phyloP scores from a whole-genome alignment of 2,888 invertebrate species.

The Scrobipalpa atriplicella region DNA sequence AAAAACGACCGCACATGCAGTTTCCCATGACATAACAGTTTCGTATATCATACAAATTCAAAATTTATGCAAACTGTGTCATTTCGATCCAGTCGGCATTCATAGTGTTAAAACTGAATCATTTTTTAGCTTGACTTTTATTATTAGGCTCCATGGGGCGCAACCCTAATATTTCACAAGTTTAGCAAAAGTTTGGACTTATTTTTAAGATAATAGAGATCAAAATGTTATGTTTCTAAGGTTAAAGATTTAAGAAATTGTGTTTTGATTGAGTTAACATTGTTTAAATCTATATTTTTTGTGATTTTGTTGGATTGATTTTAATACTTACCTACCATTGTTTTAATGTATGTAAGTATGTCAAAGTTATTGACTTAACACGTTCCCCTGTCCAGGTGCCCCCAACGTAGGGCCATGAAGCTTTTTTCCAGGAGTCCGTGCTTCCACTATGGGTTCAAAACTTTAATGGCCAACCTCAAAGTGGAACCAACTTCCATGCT shows the following conservation, averaged over 20 bases:
- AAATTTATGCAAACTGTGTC: slow-evolving; percentile 61
- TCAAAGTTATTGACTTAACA: no score
- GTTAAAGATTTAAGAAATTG: background rate
- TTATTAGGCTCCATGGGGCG: slow-evolving; percentile 45
- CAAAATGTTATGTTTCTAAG: background rate
- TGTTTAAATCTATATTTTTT: background rate
- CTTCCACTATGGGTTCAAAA: no score
- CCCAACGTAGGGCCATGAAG: no score
- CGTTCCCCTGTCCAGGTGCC: no score
- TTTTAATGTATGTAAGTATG: no score
- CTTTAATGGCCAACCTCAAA: no score
- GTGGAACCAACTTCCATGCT: no score
- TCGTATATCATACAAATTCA: slow-evolving; percentile 51
- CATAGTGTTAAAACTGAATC: slow-evolving; percentile 50
- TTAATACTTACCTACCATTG: background rate
- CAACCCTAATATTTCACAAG: slow-evolving; percentile 36
- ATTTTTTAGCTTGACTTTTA: slow-evolving; percentile 32
- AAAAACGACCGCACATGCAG: slow-evolving; percentile 53
- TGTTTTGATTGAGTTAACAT: background rate
- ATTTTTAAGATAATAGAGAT: background rate
- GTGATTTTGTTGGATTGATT: no score
- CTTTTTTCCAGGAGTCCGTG: no score
- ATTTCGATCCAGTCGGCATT: slow-evolving; percentile 36
- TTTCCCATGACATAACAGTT: slow-evolving; percentile 57
- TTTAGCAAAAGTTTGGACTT: background rate